Evolutionary conservation across 2,113 vertebrate species (phyloP), one percentile per base, ranked within the genome.

Genomic region (Daboia siamensis): DNA sequence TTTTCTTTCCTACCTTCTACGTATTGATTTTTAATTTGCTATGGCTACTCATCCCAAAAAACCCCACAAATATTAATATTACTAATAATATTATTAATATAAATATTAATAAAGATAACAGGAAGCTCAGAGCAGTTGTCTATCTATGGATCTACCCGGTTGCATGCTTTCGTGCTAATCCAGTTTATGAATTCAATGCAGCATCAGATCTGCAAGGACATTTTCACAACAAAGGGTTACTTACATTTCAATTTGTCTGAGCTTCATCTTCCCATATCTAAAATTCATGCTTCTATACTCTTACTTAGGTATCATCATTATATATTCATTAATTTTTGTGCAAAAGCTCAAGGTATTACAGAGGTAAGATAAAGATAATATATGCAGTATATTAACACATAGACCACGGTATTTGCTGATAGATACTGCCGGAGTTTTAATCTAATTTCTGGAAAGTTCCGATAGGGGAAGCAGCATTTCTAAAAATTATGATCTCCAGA

Each of bases 291-390:
- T 93, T 87, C 59, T 95, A 48, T 20, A 48, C 92, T 90, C 85
- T 87, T 48, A 94, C 94, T 90, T 46, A 9, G 90, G 93, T 1
- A 88, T 92, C 89, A 59, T 51, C 24, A 94, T 87, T 8, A 92
- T 92, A 91, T 57, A 94, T 94, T 61, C 93, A 93, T 93, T 94
- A 88, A 85, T 92, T 88, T 59, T 90, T 88, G 57, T 93, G 57
- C 74, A 80, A 80, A 89, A 0, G 0, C 46, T 94, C 10, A 46
- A 39, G 21, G 84, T 90, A 89, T 3, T 85, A 87, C 3, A 57
- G 89, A 89, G 33, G 51, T 90, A 93, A 33, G 1, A 0, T 92
- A 39, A 74, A 92, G 91, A 86, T 91, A 9, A 1, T 57, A 85
- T 2, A 29, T 93, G 23, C 1, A 87, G 84, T 59, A 94, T 87